Percentiles rank a stretch among this genome's conserved stretches.
phyloP scores from a whole-genome alignment of 2,888 invertebrate genomes.

The Cyrtodaria siliqua region DNA sequence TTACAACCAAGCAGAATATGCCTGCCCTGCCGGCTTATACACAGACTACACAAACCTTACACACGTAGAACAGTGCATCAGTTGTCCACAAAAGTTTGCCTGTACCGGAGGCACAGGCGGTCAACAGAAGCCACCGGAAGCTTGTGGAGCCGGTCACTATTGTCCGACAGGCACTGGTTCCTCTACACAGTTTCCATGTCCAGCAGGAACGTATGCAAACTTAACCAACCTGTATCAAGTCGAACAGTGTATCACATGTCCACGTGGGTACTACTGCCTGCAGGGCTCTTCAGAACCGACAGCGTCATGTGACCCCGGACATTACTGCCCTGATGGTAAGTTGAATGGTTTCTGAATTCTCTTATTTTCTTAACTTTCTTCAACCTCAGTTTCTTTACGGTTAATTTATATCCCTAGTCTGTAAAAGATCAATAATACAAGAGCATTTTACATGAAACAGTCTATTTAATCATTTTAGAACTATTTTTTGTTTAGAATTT shows the following conservation, averaged over 20 bases:
- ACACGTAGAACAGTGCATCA: slow-evolving; percentile 77
- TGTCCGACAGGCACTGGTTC: slow-evolving; percentile 80
- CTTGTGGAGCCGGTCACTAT: slow-evolving; percentile 82
- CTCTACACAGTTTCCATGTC: slow-evolving; percentile 81
- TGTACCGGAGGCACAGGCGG: slow-evolving; percentile 83
- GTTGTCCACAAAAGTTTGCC: slow-evolving; percentile 75
- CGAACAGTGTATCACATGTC: slow-evolving; percentile 81
- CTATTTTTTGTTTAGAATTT: no score
- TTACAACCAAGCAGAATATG: slow-evolving; percentile 80
- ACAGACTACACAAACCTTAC: slow-evolving; percentile 83
- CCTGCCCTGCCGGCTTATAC: slow-evolving; percentile 82
- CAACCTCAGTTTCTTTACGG: not conserved
- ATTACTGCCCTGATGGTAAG: slow-evolving; percentile 83
- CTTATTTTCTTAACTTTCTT: not conserved
- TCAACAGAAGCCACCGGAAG: slow-evolving; percentile 80
- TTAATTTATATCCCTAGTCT: no score
- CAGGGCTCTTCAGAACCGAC: slow-evolving; percentile 79
- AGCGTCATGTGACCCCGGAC: slow-evolving; percentile 78
- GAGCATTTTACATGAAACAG: not conserved
- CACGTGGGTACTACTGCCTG: slow-evolving; percentile 81
- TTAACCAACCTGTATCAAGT: slow-evolving; percentile 79
- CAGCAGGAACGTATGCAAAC: slow-evolving; percentile 83
- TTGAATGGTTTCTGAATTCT: no score
- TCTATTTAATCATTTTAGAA: no score
- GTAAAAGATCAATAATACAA: no score